These are phyloP conservation scores for Semaprochilodus insignis DNA, from an alignment of 2,797 vertebrate genomes.

Conservation along the genomic window DNA sequence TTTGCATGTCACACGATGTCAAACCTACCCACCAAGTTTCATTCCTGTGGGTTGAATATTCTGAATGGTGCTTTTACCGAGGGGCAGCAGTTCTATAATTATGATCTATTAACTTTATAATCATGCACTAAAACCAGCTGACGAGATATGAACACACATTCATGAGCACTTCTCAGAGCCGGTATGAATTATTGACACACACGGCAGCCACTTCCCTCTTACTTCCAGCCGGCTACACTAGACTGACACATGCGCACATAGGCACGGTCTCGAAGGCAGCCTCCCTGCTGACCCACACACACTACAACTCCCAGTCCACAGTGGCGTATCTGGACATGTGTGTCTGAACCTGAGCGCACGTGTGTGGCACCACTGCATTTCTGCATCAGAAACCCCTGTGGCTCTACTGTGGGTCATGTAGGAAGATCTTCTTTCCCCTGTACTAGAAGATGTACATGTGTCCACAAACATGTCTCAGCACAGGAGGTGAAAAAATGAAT, in stretches of 20 bases:
- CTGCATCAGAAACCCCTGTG: not conserved
- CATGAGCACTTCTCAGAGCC: not conserved
- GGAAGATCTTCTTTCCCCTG: not conserved
- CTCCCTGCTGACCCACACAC: conserved; percentile 11
- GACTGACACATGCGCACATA: not conserved
- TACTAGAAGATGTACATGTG: not conserved
- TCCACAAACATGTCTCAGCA: too few species aligned
- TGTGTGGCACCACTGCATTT: not conserved
- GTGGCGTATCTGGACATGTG: not conserved
- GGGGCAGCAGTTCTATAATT: too few species aligned
- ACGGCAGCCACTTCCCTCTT: not conserved
- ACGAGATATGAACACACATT: not conserved
- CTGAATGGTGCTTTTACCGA: too few species aligned
- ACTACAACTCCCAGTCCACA: not conserved
- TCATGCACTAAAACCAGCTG: too few species aligned
- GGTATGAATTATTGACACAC: not conserved
- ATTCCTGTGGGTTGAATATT: too few species aligned
- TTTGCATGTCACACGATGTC: too few species aligned
- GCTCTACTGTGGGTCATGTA: not conserved
- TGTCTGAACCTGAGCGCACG: not conserved
- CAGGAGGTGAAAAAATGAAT: too few species aligned
- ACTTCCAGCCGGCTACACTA: not conserved
- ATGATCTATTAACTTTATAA: too few species aligned
- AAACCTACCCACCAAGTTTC: too few species aligned
- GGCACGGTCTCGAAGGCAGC: not conserved